Evolutionary conservation across 2,888 invertebrate genomes (phyloP), one percentile per base, ranked within the genome.

Genomic region (Hedya salicella): DNA sequence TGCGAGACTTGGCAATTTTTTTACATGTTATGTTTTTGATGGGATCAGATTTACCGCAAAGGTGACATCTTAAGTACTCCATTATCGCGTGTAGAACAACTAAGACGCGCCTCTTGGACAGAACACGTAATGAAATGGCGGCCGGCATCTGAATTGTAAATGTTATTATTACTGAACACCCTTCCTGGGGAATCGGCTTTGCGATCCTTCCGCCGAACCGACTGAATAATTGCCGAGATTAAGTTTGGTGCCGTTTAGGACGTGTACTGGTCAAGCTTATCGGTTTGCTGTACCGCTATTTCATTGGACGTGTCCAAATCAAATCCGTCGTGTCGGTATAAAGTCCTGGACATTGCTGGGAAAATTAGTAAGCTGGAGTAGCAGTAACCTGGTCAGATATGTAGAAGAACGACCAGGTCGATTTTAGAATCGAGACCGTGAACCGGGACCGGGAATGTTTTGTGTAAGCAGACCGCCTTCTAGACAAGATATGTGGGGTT

Each of bases 201-300:
- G 57, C 30, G 13, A 56, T 44, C 57, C 44, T 46, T 57, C 44
- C 44, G 16, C 17, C 44, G 25, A 42, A 42, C 57, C 57, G 17
- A 57, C 57, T 57, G 57, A 57, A 57, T 57, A 44, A 57, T 57
- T 46, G 57, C 57, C 32, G 14, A 30, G 57, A 57, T 57, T 57
- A 57, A 16, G 17, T 21, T 13, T 50, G 39, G 30, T 39, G 39
- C 17, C 25, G 14, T 42, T 56, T 40, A 44, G 52, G 25, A 72
- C 19, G 46, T 21, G 46, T 25, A 57, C 13, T 4, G 25, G 13
- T n/a, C 13, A 30, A 57, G 57, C 32, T 57, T 57, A 46, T 6
- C 9, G 36, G 36, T 36, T 36, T 9, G 9, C 9, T 8, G 36
- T 36, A 9, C 11, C 36, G 25, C 25, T 2, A 11, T 11, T 36